phyloP scores from a whole-genome alignment of 2,113 vertebrate genomes.

The Calyptomena viridis region DNA sequence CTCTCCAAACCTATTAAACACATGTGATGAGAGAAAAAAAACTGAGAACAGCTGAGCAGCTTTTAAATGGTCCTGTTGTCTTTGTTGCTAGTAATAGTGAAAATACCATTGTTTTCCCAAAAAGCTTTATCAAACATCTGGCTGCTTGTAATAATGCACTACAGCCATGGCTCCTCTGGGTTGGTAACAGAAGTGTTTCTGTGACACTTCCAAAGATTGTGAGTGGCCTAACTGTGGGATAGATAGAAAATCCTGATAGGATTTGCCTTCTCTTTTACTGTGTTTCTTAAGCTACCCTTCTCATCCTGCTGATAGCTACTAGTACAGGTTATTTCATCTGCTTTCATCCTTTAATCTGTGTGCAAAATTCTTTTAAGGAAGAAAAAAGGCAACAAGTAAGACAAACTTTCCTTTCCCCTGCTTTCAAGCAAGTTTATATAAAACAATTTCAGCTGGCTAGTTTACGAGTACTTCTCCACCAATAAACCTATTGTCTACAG shows the following conservation, averaged over 20 bases:
- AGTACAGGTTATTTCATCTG: background rate
- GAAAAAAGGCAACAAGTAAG: background rate
- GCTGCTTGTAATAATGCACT: background rate
- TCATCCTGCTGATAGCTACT: background rate
- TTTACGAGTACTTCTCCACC: background rate
- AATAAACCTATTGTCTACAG: background rate
- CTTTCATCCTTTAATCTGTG: background rate
- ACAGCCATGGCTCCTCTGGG: accelerated
- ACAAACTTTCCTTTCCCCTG: background rate
- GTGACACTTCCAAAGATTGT: background rate
- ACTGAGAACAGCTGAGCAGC: background rate
- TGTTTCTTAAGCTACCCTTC: background rate
- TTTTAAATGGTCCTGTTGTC: background rate
- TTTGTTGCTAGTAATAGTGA: background rate
- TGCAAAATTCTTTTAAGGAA: background rate
- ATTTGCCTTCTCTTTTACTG: background rate
- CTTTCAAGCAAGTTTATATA: background rate
- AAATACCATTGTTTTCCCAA: background rate
- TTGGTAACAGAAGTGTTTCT: background rate
- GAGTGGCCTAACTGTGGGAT: background rate
- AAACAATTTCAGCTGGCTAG: background rate
- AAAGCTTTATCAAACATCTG: background rate
- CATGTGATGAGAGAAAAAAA: background rate
- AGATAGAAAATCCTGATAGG: background rate
- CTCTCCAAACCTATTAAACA: background rate